phyloP scores from a whole-genome alignment of 2,113 vertebrate genomes.

The Corydoras maculifer region DNA sequence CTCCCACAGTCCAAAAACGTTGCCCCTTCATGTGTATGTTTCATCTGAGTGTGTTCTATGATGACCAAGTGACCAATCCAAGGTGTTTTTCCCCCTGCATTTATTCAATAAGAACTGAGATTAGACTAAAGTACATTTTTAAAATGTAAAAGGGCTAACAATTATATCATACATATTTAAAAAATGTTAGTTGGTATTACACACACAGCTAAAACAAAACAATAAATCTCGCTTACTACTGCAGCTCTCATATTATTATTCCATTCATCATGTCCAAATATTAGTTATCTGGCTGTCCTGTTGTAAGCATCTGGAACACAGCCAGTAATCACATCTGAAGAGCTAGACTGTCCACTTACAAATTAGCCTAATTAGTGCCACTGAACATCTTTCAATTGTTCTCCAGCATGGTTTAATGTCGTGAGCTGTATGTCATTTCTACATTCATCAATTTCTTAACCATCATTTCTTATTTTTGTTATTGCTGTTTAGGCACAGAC shows the following conservation, averaged over 20 bases:
- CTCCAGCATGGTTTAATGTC: background rate
- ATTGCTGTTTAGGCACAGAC: constrained; percentile 64
- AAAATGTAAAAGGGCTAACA: no score
- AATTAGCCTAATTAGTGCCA: constrained; percentile 4
- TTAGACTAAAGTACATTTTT: no score
- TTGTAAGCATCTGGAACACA: constrained; percentile 15
- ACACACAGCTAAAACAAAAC: no score
- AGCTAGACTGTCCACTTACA: background rate
- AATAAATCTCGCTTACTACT: no score
- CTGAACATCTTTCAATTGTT: background rate
- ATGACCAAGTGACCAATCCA: no score
- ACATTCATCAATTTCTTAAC: background rate
- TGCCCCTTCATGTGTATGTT: no score
- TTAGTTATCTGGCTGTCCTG: constrained; percentile 2
- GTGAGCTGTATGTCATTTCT: background rate
- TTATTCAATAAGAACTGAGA: no score
- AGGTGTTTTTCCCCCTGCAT: no score
- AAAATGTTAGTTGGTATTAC: no score
- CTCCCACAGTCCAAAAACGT: no score
- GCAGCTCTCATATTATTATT: background rate
- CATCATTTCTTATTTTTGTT: constrained; percentile 10
- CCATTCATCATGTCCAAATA: background rate
- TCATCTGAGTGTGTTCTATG: no score
- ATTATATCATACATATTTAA: no score
- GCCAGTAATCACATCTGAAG: constrained; percentile 18